Evolutionary conservation across 2,113 vertebrate species (phyloP).

Genomic region (Genyomyrus donnyi): DNA sequence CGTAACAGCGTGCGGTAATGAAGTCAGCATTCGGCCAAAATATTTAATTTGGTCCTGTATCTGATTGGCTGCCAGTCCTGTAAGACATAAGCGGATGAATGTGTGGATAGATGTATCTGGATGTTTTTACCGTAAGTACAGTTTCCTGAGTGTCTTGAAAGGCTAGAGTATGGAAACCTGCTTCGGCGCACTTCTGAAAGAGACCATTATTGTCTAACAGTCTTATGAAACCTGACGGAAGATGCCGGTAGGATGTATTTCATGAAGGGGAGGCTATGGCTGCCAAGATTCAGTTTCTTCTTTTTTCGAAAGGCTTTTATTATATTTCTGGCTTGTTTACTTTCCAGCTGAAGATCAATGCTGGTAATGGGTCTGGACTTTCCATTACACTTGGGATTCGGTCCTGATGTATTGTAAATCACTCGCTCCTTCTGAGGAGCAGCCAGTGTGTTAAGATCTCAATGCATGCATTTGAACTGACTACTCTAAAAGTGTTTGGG

Average conservation of each 20-base stretch:
- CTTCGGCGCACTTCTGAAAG: not conserved
- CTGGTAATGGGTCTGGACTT: conserved; percentile 4
- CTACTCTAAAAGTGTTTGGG: not conserved
- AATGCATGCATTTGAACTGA: not conserved
- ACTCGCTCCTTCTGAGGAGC: not conserved
- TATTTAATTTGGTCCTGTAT: not conserved
- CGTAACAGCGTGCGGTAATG: not conserved
- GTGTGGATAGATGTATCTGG: not conserved
- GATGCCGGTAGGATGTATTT: not conserved
- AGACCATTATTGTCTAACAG: not conserved
- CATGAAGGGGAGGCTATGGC: not conserved
- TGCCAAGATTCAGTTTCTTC: not conserved
- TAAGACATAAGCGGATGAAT: not conserved
- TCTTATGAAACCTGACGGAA: not conserved
- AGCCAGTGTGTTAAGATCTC: not conserved
- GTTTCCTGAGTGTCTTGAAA: not conserved
- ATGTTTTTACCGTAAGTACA: not conserved
- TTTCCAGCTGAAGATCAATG: conserved; percentile 7
- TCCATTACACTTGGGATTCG: not conserved
- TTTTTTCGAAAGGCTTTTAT: not conserved
- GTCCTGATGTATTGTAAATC: not conserved
- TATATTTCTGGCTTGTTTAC: conserved; percentile 11
- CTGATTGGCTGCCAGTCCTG: not conserved
- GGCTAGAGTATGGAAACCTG: not conserved
- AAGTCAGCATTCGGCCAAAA: not conserved